Percentiles rank a stretch among this genome's conserved stretches.
phyloP scores from a whole-genome alignment of 2,113 vertebrate species.

The Istiophorus platypterus region DNA sequence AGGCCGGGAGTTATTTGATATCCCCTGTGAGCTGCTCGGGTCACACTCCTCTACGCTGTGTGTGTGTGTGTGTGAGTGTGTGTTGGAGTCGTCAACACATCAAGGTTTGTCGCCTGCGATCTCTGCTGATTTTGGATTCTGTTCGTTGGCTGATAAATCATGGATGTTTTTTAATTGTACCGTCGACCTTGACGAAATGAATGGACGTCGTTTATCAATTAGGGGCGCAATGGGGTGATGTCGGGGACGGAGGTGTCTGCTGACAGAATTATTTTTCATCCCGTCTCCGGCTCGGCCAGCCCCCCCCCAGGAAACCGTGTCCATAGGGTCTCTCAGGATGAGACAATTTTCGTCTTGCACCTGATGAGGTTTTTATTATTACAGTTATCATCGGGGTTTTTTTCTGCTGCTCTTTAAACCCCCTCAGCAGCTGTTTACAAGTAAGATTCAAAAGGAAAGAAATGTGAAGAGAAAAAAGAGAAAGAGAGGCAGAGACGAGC shows the following conservation, averaged over 20 bases:
- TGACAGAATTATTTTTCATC: slow-evolving; percentile 76
- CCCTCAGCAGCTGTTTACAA: slow-evolving; percentile 69
- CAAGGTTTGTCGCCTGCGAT: slow-evolving; percentile 47
- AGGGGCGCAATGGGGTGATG: slow-evolving; percentile 71
- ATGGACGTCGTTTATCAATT: slow-evolving; percentile 79
- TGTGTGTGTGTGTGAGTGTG: slow-evolving; percentile 28
- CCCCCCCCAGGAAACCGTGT: slow-evolving; percentile 33
- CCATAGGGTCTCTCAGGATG: slow-evolving; percentile 30
- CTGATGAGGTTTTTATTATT: slow-evolving; percentile 13
- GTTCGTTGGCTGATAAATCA: slow-evolving; percentile 71
- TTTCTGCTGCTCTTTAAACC: slow-evolving; percentile 53
- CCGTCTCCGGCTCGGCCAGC: slow-evolving; percentile 58
- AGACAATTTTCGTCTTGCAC: slow-evolving; percentile 51
- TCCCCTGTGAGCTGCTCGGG: slow-evolving; percentile 57
- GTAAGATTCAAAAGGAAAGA: slow-evolving; percentile 58
- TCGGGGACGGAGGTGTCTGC: slow-evolving; percentile 60
- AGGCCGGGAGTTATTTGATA: slow-evolving; percentile 46
- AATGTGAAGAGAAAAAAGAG: slow-evolving; percentile 42
- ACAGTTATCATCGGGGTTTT: slow-evolving; percentile 49
- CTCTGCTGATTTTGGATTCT: slow-evolving; percentile 66
- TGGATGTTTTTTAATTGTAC: slow-evolving; percentile 77
- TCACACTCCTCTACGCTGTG: slow-evolving; percentile 51
- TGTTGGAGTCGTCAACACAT: slow-evolving; percentile 46
- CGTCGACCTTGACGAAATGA: slow-evolving; percentile 78
- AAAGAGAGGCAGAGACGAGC: no score